Evolutionary conservation across 2,113 vertebrate species (phyloP).

Genomic region (Gymnobelideus leadbeateri): DNA sequence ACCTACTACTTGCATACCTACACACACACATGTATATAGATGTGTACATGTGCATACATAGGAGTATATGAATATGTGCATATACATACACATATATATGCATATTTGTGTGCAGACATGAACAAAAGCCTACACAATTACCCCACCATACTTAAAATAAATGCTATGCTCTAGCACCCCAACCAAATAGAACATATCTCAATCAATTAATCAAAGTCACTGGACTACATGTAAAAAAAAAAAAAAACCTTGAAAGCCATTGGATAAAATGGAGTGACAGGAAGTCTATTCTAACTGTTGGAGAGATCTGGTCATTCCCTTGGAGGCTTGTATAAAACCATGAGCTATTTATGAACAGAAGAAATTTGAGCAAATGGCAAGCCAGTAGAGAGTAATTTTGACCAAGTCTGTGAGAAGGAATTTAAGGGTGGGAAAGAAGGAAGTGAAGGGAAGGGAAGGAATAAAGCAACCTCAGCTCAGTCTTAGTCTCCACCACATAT

Average conservation of each 20-base stretch:
- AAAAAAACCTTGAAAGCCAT: not conserved
- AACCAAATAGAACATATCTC: not conserved
- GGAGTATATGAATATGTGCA: too few relatives aligned
- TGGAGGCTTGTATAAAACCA: not conserved
- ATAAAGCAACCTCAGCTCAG: not conserved
- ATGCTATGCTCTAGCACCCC: not conserved
- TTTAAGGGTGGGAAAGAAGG: not conserved
- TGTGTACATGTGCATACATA: not conserved
- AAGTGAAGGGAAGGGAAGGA: not conserved
- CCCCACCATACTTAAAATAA: not conserved
- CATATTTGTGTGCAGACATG: not conserved
- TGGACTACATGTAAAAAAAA: not conserved
- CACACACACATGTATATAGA: too few relatives aligned
- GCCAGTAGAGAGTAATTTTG: not conserved
- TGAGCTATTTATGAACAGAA: not conserved
- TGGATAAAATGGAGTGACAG: not conserved
- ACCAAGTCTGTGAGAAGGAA: not conserved
- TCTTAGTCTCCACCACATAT: not conserved
- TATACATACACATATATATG: not conserved
- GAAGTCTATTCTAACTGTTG: not conserved
- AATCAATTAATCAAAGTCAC: not conserved
- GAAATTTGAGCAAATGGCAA: not conserved
- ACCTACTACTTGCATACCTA: too few relatives aligned
- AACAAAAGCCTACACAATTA: too few relatives aligned
- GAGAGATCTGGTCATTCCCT: not conserved